These are phyloP conservation scores for Macquaria australasica DNA, from an alignment of 2,113 vertebrate species.

Conservation along the genomic window DNA sequence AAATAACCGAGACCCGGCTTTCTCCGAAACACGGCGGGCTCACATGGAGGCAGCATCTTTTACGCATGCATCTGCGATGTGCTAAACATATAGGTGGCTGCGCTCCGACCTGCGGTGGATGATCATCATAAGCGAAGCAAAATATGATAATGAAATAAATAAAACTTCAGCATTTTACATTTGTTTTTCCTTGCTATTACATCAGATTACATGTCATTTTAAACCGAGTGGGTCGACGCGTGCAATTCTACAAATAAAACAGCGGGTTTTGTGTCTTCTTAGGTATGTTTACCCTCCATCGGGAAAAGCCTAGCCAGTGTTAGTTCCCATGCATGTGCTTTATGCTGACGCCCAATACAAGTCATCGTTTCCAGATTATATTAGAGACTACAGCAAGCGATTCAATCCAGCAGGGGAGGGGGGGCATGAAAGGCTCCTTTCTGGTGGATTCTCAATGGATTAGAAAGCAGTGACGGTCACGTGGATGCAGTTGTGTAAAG, in stretches of 20 bases:
- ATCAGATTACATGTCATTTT: not conserved
- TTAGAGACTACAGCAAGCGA: slow-evolving; percentile 42
- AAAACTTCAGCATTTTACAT: not conserved
- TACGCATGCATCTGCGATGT: slow-evolving; percentile 32
- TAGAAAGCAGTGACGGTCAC: slow-evolving; percentile 79
- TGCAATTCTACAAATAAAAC: slow-evolving; percentile 7
- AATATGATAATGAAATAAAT: slow-evolving; percentile 4
- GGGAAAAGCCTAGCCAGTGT: not conserved
- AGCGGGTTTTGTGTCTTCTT: not conserved
- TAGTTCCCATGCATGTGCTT: slow-evolving; percentile 4
- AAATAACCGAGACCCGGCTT: slow-evolving; percentile 77
- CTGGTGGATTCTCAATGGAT: slow-evolving; percentile 75
- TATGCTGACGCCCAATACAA: slow-evolving; percentile 35
- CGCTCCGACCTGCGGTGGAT: slow-evolving; percentile 13
- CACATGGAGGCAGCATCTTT: slow-evolving; percentile 43
- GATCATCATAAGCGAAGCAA: not conserved
- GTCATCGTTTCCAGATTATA: slow-evolving; percentile 44
- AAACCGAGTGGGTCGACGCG: not conserved
- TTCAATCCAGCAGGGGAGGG: slow-evolving; percentile 41
- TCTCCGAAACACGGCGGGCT: slow-evolving; percentile 46
- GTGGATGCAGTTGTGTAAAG: slow-evolving; percentile 76
- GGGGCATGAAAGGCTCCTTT: slow-evolving; percentile 71
- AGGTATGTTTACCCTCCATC: not conserved
- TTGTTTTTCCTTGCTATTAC: not conserved
- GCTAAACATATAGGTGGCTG: not conserved